A percentile compares a stretch with the other conserved stretches of the same genome.
These are phyloP conservation scores for Eupeodes latifasciatus DNA, from an alignment of 2,888 invertebrate species.

Conservation along the genomic window DNA sequence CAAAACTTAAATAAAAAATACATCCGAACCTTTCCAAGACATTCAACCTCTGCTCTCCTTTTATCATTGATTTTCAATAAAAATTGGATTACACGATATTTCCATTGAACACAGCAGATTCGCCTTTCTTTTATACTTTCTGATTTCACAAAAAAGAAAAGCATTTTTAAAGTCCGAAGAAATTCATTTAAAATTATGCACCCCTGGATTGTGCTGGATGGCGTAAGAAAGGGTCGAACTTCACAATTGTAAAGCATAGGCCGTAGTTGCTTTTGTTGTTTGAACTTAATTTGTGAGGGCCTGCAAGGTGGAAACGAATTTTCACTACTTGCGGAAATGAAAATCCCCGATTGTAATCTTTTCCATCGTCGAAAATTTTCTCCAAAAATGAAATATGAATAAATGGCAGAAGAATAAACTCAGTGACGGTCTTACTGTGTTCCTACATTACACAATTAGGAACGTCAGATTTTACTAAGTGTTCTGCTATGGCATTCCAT, in stretches of 20 bases:
- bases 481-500: conserved; percentile 61
- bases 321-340: conserved; percentile 70
- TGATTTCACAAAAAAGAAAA: conserved; percentile 40
- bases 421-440: too few species aligned
- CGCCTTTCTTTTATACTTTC: background rate
- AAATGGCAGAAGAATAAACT: conserved; percentile 58
- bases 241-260: too few species aligned
- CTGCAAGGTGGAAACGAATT: conserved; percentile 70
- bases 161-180: conserved; percentile 47
- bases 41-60: conserved; percentile 29
- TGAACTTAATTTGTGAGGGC: background rate
- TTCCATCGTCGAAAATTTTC: conserved; percentile 23
- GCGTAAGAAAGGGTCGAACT: conserved; percentile 32
- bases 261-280: background rate
- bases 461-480: conserved; percentile 25
- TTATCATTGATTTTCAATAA: conserved; percentile 73
- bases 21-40: background rate
- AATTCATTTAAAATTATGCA: conserved; percentile 73
- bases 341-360: conserved; percentile 71
- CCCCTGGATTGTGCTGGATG: conserved; percentile 41
- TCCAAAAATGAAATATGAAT: conserved; percentile 43
- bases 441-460: conserved; percentile 29
- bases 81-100: conserved; percentile 74
- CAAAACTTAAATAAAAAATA: background rate
- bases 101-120: conserved; percentile 62